Percentiles rank a stretch among this genome's conserved stretches.
Evolutionary conservation across 2,888 invertebrate genomes (phyloP).

Genomic region (Ophion costatus): DNA sequence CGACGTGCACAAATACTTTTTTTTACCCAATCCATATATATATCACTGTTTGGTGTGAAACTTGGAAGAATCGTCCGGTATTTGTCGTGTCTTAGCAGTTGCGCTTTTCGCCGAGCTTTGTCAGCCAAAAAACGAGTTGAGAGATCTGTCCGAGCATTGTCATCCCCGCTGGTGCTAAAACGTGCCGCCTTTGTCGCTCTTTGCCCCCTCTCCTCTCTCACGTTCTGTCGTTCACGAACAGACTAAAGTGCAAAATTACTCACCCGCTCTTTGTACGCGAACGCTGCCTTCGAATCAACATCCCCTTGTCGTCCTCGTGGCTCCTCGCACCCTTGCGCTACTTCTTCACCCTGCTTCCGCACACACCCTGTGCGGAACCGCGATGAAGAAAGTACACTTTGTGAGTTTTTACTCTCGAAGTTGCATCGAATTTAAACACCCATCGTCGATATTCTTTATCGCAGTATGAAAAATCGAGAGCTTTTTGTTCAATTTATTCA

Average conservation of each 20-base stretch:
- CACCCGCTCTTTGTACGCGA: slow-evolving; percentile 13
- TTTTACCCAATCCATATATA: background rate
- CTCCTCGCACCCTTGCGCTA: background rate
- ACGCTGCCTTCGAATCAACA: slow-evolving; percentile 32
- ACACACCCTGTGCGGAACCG: background rate
- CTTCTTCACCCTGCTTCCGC: slow-evolving; percentile 9
- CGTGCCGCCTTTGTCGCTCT: slow-evolving; percentile 24
- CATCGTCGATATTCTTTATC: too few relatives aligned
- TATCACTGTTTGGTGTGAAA: slow-evolving; percentile 33
- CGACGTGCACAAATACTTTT: too few relatives aligned
- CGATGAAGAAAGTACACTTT: background rate
- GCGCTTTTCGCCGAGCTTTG: slow-evolving; percentile 42
- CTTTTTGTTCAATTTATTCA: background rate
- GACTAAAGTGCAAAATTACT: slow-evolving; percentile 26
- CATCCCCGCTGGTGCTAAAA: slow-evolving; percentile 41
- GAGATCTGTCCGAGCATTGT: slow-evolving; percentile 37
- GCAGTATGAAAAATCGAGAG: too few relatives aligned
- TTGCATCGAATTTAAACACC: too few relatives aligned
- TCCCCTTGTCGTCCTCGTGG: background rate
- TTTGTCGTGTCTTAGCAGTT: slow-evolving; percentile 42
- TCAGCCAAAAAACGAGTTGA: slow-evolving; percentile 32
- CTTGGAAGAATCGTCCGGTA: slow-evolving; percentile 50
- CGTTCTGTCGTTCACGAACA: background rate
- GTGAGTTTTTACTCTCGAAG: too few relatives aligned
- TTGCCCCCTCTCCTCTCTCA: background rate